Base-by-base conservation (phyloP, 2,113 vertebrate genomes). In the Lycocorax pyrrhopterus region DNA sequence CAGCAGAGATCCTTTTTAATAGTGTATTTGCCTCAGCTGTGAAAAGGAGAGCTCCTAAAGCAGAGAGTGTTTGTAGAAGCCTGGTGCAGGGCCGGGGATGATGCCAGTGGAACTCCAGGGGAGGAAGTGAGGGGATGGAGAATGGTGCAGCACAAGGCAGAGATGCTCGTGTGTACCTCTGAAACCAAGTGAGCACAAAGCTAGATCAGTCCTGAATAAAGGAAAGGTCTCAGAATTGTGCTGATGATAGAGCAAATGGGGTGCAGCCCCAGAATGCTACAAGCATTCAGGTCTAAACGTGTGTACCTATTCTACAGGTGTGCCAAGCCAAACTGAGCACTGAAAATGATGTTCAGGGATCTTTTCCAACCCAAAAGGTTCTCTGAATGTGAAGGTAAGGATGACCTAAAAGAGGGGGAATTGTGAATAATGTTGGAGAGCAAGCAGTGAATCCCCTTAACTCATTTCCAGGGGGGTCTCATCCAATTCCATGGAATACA, bases 1-100 rank as follows among this genome's bases (percentile, higher is more conserved):
- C 94, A 90, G 94, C 90, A 94, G 94, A 96, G 94, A 93, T 93
- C 90, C 68, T 91, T 96, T 90, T 64, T 74, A 87, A 77, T 77
- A 85, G 43, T 1, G 0, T 39, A 3, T 88, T 47, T 80, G n/a
- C 53, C 56, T 93, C 44, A 35, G 87, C 73, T 68, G 1, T 2
- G n/a, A 53, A 59, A 59, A 72, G 52, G 33, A 85, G 76, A 69
- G 29, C 37, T 87, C 26, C 12, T 30, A 51, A 75, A 83, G 32
- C 33, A 69, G 37, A 30, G 60, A 60, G 30, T 59, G 55, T 77
- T 74, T 53, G 55, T 22, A 84, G 81, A 60, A 82, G 60, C 43
- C 19, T 7, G 22, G 49, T 23, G 3, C 19, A 47, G 27, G 21
- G 33, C 2, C 62, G 55, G 13, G 9, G n/a, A 10, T 11, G n/a